Percentiles rank a stretch among this genome's conserved stretches.
phyloP scores from a whole-genome alignment of 2,888 invertebrate genomes.

The Diadegma fenestrale region DNA sequence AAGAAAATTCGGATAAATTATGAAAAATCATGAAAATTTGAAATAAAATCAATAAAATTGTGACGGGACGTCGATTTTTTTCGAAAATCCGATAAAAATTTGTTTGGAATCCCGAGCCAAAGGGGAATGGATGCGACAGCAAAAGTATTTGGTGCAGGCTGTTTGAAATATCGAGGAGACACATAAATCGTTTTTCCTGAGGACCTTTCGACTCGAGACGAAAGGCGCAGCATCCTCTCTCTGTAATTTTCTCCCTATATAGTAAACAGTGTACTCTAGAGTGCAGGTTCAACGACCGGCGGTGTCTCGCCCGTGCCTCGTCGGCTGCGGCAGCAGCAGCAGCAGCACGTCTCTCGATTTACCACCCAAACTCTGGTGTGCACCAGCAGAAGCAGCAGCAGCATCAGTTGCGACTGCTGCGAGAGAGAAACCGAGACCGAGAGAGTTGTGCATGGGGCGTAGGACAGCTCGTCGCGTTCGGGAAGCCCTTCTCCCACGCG shows the following conservation, averaged over 20 bases:
- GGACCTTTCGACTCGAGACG: constrained; percentile 40
- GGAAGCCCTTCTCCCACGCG: constrained; percentile 65
- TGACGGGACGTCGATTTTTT: not conserved
- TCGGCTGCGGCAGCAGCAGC: constrained; percentile 64
- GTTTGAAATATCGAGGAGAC: constrained; percentile 23
- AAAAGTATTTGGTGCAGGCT: not conserved
- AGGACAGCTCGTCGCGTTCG: constrained; percentile 62
- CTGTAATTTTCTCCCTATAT: constrained; percentile 46
- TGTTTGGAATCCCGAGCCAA: not conserved
- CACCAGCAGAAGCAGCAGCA: constrained; percentile 49
- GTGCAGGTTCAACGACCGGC: constrained; percentile 73
- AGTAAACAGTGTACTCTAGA: constrained; percentile 46
- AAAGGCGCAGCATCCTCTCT: constrained; percentile 48
- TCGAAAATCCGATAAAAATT: not conserved
- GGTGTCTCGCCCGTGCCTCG: constrained; percentile 69
- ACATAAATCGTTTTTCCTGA: constrained; percentile 38
- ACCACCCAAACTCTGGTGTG: constrained; percentile 68
- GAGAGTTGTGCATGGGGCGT: constrained; percentile 38
- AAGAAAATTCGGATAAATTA: not conserved
- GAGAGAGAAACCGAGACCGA: constrained; percentile 15
- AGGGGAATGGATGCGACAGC: not conserved
- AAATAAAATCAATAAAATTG: not conserved
- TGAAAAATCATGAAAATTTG: not conserved
- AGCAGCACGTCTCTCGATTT: constrained; percentile 67
- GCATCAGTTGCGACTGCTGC: constrained; percentile 23